These are phyloP conservation scores for Excalfactoria chinensis DNA, from an alignment of 2,113 vertebrate genomes.

Conservation along the genomic window DNA sequence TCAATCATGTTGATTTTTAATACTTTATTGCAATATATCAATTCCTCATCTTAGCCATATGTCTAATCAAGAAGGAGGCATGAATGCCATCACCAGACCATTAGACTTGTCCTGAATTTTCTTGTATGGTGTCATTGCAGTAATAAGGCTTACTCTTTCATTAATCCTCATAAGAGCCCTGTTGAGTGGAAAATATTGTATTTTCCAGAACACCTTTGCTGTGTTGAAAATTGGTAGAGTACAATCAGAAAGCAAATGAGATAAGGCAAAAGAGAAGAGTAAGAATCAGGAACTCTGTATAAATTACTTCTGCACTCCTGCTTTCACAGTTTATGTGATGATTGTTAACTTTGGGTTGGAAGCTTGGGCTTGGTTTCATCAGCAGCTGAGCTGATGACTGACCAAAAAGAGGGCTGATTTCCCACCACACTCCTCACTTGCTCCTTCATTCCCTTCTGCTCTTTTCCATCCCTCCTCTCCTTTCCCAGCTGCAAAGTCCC, in stretches of 20 bases:
- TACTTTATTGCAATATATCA: neutral
- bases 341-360: neutral
- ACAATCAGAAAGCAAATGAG: neutral
- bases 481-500: neutral
- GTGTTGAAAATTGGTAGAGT: neutral
- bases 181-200: neutral
- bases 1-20: neutral
- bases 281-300: neutral
- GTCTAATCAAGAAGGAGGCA: neutral
- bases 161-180: neutral
- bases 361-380: neutral
- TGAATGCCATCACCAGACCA: neutral
- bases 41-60: neutral
- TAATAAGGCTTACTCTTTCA: neutral
- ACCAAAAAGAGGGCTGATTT: neutral
- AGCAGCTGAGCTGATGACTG: neutral
- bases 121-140: neutral
- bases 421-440: neutral
- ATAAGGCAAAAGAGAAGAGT: neutral
- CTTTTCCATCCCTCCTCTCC: neutral
- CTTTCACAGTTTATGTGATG: neutral
- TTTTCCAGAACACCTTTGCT: neutral
- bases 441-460: neutral
- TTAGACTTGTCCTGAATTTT: neutral
- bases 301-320: neutral